Conservation (phyloP, 1,140 invertebrate genomes). For the Portunus trituberculatus region DNA sequence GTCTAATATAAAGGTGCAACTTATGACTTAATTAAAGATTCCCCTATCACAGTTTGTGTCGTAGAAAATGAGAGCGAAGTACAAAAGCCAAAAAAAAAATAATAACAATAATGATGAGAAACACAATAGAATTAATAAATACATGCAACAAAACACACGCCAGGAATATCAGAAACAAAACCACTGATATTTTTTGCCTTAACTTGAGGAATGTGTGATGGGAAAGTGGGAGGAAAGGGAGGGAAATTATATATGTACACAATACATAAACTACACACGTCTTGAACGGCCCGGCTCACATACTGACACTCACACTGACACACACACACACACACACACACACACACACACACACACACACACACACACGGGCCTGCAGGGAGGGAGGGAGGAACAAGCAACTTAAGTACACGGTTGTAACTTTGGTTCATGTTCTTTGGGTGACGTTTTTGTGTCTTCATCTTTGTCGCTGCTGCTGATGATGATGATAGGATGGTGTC, state of each 20-base stretch:
- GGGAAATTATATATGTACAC: constrained; percentile 2
- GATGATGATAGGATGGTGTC: neutral
- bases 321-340: constrained; percentile 15
- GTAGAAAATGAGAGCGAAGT: constrained; percentile 51
- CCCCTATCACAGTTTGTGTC: constrained; percentile 71
- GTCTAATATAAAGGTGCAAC: constrained; percentile 10
- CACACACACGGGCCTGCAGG: neutral
- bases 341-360: constrained; percentile 1
- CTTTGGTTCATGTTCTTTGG: neutral
- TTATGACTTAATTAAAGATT: constrained; percentile 68
- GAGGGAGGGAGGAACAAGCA: neutral
- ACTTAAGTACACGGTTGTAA: constrained; percentile 6
- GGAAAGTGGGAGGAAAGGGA: constrained; percentile 12
- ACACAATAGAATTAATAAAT: constrained; percentile 24
- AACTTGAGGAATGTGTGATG: constrained; percentile 24
- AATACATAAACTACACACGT: neutral
- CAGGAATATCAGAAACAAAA: constrained; percentile 22
- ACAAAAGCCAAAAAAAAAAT: constrained; percentile 40
- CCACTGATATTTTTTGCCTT: neutral
- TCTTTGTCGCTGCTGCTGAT: neutral
- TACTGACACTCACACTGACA: neutral
- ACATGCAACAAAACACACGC: constrained; percentile 2
- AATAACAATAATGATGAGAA: neutral
- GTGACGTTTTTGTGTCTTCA: neutral
- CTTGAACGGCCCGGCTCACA: neutral